These are phyloP conservation scores for Pantherophis vulpinus DNA, from an alignment of 2,797 vertebrate species.

Conservation along the genomic window DNA sequence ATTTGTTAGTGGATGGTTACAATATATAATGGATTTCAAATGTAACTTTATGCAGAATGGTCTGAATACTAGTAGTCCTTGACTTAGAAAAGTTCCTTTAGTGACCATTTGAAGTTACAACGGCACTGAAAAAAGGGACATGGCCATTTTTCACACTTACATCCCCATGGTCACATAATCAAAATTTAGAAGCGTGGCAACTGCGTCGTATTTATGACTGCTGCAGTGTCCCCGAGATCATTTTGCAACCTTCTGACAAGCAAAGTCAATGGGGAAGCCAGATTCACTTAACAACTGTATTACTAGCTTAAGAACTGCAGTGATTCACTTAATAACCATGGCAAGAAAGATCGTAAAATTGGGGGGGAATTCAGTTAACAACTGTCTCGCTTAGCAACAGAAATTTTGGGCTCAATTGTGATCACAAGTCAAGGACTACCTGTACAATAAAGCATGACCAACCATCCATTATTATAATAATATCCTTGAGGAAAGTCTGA, in stretches of 20 bases:
- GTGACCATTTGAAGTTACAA: neutral
- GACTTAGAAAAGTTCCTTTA: neutral
- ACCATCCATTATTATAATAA: neutral
- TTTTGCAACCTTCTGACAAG: neutral
- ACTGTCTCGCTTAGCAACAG: neutral
- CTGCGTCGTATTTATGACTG: neutral
- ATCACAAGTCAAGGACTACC: neutral
- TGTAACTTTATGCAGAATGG: neutral
- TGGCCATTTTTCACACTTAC: neutral
- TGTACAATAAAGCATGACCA: neutral
- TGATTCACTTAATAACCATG: neutral
- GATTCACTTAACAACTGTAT: neutral
- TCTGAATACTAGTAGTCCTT: neutral
- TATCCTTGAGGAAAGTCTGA: neutral
- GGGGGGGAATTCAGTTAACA: neutral
- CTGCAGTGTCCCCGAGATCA: neutral
- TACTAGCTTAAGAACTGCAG: neutral
- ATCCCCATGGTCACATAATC: neutral
- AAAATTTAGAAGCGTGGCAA: neutral
- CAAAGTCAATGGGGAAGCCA: neutral
- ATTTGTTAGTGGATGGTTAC: neutral
- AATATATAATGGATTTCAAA: neutral
- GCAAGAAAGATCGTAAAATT: neutral
- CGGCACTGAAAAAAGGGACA: neutral
- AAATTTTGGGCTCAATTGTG: neutral